A percentile compares a stretch with the other conserved stretches of the same genome.
Evolutionary conservation across 2,797 vertebrate species (phyloP).

Genomic region (Neosilurus hyrtlii): DNA sequence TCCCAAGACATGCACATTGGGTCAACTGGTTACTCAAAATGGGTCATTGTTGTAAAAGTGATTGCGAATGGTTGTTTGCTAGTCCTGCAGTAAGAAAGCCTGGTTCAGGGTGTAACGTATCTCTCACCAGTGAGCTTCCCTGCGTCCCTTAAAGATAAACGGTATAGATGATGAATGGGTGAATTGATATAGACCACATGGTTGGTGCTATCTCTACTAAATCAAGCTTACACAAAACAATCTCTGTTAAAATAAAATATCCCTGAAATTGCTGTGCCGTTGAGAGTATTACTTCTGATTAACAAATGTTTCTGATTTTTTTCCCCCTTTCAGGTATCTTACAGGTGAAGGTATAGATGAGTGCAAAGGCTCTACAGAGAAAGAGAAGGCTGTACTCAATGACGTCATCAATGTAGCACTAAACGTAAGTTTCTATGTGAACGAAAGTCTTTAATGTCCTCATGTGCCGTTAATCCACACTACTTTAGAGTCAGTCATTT

Average conservation of each 20-base stretch:
- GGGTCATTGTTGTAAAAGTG: no score
- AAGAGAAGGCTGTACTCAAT: constrained; percentile 80
- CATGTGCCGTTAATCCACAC: no score
- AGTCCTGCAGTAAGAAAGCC: no score
- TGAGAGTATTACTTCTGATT: not conserved
- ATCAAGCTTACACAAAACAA: not conserved
- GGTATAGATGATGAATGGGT: no score
- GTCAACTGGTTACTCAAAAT: no score
- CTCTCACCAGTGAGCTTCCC: no score
- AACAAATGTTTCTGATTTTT: not conserved
- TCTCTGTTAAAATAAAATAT: not conserved
- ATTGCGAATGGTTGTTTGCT: no score
- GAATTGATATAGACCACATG: no score
- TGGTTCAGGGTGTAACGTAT: no score
- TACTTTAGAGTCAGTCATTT: not conserved
- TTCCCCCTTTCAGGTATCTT: constrained; percentile 80
- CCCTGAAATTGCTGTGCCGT: not conserved
- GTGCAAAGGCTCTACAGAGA: constrained; percentile 83
- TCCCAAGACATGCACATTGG: no score
- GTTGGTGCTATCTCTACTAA: not conserved
- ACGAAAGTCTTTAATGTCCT: not conserved
- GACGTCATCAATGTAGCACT: constrained; percentile 88
- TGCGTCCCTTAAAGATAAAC: no score
- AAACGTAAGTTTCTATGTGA: constrained; percentile 76
- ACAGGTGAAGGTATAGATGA: constrained; percentile 91